Evolutionary conservation across 2,113 vertebrate genomes (phyloP), one percentile per base, ranked within the genome.

Genomic region (Geococcyx californianus): DNA sequence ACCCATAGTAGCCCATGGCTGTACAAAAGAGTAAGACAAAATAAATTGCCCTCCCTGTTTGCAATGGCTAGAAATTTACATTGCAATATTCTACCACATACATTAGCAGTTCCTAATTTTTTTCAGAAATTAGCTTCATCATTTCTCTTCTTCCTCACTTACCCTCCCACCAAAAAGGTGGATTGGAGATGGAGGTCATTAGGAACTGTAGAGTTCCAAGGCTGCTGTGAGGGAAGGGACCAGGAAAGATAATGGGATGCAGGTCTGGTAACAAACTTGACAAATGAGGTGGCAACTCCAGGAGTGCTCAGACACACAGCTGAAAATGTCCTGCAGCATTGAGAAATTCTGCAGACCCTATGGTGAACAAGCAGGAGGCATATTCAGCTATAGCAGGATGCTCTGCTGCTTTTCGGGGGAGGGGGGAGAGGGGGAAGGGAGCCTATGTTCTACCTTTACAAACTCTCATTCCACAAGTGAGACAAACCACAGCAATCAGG

Each of bases 281-380:
- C 78, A 93, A 94, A 93, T 94, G 90, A 97, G 44, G 67, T 87
- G 85, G 82, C 62, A 87, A 82, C 62, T 91, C 69, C 87, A 90
- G 90, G 90, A 93, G 92, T 49, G 23, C 69, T 90, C 76, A 90
- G 82, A 82, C 47, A 82, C 0, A 1, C 29, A 72, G 69, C 78
- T 79, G 74, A 64, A 94, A 94, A 93, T 73, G 82, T 92, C 92
- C 95, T 91, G 78, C 66, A 93, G 95, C 94, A 66, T 74, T 60
- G 40, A 90, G 62, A 72, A 67, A 85, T 90, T 63, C 78, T 87
- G 84, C 82, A 93, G 84, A 49, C n/a, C 13, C 42, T 25, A 13
- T 13, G 17, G 45, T 55, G 87, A 59, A 75, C 47, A 87, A 47
- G 66, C 73, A 91, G 73, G 45, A 89, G 26, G 60, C 51, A 34